Evolutionary conservation across 2,113 vertebrate genomes (phyloP).

Genomic region (Ahaetulla prasina): DNA sequence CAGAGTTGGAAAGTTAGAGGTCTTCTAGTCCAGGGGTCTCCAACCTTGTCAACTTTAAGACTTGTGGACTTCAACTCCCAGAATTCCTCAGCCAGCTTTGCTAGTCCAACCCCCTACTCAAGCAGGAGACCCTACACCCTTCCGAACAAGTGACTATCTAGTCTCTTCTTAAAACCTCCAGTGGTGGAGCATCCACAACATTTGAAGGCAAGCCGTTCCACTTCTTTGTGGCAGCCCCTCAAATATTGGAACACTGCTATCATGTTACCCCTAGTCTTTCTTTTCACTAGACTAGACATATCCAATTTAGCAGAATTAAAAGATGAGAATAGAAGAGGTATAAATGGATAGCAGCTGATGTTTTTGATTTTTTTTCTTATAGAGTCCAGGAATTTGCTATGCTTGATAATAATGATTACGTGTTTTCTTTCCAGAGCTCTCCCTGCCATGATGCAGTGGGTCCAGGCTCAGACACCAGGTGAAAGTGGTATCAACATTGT

Average conservation of each 20-base stretch:
- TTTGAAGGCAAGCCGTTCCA: neutral
- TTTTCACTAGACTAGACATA: neutral
- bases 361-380: neutral
- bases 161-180: neutral
- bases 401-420: conserved; percentile 38
- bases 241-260: neutral
- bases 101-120: neutral
- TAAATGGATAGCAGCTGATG: neutral
- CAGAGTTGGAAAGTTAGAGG: neutral
- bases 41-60: too few relatives aligned
- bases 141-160: neutral
- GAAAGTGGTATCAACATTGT: conserved; percentile 96
- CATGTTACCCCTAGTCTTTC: neutral
- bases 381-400: neutral
- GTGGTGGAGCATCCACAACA: neutral
- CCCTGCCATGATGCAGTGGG: conserved; percentile 97
- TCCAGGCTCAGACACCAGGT: conserved; percentile 88
- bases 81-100: too few relatives aligned
- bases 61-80: too few relatives aligned
- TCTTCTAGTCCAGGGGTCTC: neutral
- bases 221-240: neutral
- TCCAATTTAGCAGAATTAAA: neutral
- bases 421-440: conserved; percentile 80
- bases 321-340: neutral
- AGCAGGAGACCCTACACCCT: neutral